A percentile compares a stretch with the other conserved stretches of the same genome.
phyloP scores from a whole-genome alignment of 2,797 vertebrate genomes.

The Oreochromis mossambicus region DNA sequence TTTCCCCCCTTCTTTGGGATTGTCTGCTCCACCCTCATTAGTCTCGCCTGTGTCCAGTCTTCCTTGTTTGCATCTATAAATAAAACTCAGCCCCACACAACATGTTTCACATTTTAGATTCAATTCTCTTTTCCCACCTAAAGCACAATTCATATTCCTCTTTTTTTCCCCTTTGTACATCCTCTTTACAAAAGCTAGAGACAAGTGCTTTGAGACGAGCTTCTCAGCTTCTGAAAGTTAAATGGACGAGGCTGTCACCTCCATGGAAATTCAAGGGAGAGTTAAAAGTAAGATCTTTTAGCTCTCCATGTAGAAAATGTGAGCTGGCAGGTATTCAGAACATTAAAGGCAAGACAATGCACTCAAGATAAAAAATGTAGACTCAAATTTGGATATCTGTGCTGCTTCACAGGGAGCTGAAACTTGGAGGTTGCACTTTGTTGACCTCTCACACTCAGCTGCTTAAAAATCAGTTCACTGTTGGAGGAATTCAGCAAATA shows the following conservation, averaged over 20 bases:
- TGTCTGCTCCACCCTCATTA: neutral
- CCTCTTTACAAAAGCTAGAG: neutral
- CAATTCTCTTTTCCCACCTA: neutral
- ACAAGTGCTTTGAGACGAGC: neutral
- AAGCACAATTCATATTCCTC: neutral
- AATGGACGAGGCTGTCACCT: neutral
- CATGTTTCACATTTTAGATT: neutral
- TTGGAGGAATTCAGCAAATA: neutral
- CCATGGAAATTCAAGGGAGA: neutral
- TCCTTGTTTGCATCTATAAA: neutral
- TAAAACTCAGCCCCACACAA: neutral
- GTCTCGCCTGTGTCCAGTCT: neutral
- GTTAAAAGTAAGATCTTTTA: neutral
- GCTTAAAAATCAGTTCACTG: neutral
- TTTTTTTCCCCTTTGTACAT: rapidly evolving
- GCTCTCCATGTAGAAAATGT: neutral
- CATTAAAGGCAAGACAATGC: neutral
- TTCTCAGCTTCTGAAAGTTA: neutral
- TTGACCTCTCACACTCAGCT: neutral
- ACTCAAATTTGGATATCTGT: neutral
- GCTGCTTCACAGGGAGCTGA: neutral
- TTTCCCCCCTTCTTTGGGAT: rapidly evolving
- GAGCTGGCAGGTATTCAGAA: neutral
- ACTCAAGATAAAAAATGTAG: neutral
- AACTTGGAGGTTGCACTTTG: neutral